These are phyloP conservation scores for Pseudomugil gertrudae DNA, from an alignment of 2,797 vertebrate species.

Conservation along the genomic window DNA sequence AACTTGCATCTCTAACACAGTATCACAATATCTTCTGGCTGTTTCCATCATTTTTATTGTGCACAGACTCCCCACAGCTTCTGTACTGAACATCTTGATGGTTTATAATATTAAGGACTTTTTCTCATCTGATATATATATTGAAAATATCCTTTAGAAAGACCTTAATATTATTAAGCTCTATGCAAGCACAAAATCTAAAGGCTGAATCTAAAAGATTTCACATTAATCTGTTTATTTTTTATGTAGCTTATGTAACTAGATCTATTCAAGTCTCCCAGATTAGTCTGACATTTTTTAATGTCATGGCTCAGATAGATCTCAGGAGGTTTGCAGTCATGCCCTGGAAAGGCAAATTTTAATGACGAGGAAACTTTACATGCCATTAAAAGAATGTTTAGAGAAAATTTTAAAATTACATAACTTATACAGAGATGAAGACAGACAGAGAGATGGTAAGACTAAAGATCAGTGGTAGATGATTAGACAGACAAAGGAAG, in stretches of 20 bases:
- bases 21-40: conserved; percentile 18
- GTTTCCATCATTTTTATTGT: conserved; percentile 31
- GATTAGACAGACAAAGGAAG: too few relatives aligned
- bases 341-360: conserved; percentile 33
- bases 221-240: conserved; percentile 15
- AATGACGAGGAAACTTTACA: conserved; percentile 6
- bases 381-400: conserved; percentile 12
- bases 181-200: conserved; percentile 22
- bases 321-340: conserved; percentile 23
- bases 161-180: conserved; percentile 11
- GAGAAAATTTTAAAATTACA: too few relatives aligned
- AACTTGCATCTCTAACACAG: conserved; percentile 17
- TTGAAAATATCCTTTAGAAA: conserved; percentile 22
- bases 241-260: conserved; percentile 15
- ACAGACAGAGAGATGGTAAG: too few relatives aligned
- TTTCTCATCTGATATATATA: conserved; percentile 19
- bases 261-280: conserved; percentile 38
- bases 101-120: too few relatives aligned
- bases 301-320: conserved; percentile 41
- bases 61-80: conserved; percentile 36
- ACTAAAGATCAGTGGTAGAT: too few relatives aligned
- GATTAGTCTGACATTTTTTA: conserved; percentile 24
- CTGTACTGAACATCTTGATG: conserved; percentile 19
- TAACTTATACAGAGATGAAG: too few relatives aligned
- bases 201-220: conserved; percentile 19